Conservation (phyloP, 2,888 invertebrate genomes). For the Limnephilus lunatus region DNA sequence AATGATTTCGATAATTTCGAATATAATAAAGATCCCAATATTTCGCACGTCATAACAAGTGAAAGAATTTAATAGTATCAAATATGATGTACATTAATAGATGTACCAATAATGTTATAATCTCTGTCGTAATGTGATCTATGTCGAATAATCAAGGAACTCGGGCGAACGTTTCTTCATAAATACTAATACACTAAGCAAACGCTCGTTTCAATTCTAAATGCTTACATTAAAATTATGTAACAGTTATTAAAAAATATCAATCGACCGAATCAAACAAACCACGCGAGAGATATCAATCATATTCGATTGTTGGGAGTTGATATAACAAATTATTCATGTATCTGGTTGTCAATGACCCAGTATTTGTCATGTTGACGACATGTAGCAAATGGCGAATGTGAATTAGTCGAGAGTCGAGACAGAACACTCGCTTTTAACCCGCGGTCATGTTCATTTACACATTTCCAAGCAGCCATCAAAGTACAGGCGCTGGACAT, state of each 20-base stretch:
- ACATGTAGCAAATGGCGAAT: slow-evolving; percentile 6
- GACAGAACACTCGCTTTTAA: not conserved
- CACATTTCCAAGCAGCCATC: not conserved
- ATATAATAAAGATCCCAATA: not conserved
- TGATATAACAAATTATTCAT: not conserved
- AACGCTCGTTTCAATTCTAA: slow-evolving; percentile 43
- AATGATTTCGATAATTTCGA: not conserved
- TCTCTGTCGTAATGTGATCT: slow-evolving; percentile 26
- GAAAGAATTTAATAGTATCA: not conserved
- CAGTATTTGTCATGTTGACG: slow-evolving; percentile 10
- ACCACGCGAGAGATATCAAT: not conserved
- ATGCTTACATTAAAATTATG: slow-evolving; percentile 43
- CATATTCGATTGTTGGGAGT: not conserved
- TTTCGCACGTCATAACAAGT: not conserved
- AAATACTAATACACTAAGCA: not conserved
- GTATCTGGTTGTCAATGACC: slow-evolving; percentile 45
- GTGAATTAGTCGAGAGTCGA: not conserved
- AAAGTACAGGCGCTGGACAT: not conserved
- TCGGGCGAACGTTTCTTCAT: slow-evolving; percentile 34
- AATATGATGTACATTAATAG: not conserved
- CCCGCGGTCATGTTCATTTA: slow-evolving; percentile 2
- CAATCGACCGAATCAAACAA: slow-evolving; percentile 13
- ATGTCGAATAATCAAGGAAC: slow-evolving; percentile 31
- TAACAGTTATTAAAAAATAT: slow-evolving; percentile 32
- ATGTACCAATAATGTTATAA: not conserved